Evolutionary conservation across 2,797 vertebrate genomes (phyloP), one percentile per base, ranked within the genome.

Genomic region (Rhinophrynus dorsalis): DNA sequence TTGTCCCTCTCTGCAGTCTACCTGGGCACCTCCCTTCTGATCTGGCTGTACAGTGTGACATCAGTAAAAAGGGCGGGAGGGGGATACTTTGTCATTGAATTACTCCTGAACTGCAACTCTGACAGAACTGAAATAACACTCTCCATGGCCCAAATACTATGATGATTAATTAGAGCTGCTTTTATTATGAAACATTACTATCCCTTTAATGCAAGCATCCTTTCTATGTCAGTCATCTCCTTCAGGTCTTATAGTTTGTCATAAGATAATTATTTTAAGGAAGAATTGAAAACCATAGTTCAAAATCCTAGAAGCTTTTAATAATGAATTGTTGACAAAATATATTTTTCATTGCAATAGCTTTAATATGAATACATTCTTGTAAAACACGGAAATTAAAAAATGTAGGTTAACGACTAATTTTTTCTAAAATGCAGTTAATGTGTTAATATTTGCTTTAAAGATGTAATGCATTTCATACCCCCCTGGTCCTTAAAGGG

Each of bases 211-310:
- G 29, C 4, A 48, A 2, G 42, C 38, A 48, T 1, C 23, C 29
- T 68, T 37, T 58, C 40, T 66, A 61, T 44, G 0, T 38, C 37
- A 45, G 8, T 24, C 23, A 68, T 15, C 58, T 54, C 15, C 6
- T 52, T 51, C 9, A 37, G 26, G 26, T 71, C 67, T 75, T 17
- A 58, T 60, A 64, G 1, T 57, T 67, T 58, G 12, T 75, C 23
- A 56, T 68, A 74, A 65, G 61, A 32, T 58, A 61, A 27, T 7
- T 66, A 74, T 63, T 74, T 55, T 29, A 61, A 47, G 66, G 17
- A 20, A 51, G 10, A 15, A 55, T 66, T 62, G 66, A 56, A 65
- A 27, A 51, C 24, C 47, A 35, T 70, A 67, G 29, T 64, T 67
- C 48, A 15, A 21, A 51, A 62, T 33, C 15, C n/a, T 24, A 42